Evolutionary conservation across 2,888 invertebrate genomes (phyloP), one percentile per base, ranked within the genome.

Genomic region (Cephus sareptanus): DNA sequence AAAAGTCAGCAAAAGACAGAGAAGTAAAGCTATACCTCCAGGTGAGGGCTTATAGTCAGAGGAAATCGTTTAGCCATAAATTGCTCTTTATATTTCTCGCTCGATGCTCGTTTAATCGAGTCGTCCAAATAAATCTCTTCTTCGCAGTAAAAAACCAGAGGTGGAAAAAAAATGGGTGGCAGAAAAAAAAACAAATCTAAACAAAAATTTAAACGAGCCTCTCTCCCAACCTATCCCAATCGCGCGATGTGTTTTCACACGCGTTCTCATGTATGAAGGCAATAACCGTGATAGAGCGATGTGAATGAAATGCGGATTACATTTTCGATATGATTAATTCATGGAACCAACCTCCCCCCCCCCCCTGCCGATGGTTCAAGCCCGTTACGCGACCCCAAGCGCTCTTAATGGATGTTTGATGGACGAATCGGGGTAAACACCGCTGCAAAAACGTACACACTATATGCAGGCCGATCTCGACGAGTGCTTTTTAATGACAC

Each of bases 291-390:
- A 56, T 56, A 56, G 40, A 34, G 71, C 31, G 71, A 34, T 31
- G 71, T 34, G 33, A 71, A 71, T 71, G 71, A 71, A 71, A 71
- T 23, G 71, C 31, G 71, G 71, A 71, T 71, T 71, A 71, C 33
- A 71, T 71, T n/a, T 71, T 74, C 74, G 74, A 34, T 35, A 74
- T 74, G 74, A 74, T 74, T 74, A 74, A 74, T 74, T 74, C 74
- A 74, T 74, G 74, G 37, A 12, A 74, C 34, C 74, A 11, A 12
- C 34, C 34, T 34, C 9, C 34, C 34, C 34, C 34, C 34, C 6
- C 34, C 9, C n/a, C 15, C 11, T 56, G 33, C 13, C 71, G 13
- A 33, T 15, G 13, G 9, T 71, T 71, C 71, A 12, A 33, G 6
- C 74, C 74, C 34, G 74, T 34, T n/a, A 56, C 40, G 40, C 40